Evolutionary conservation across 2,888 invertebrate genomes (phyloP).

Genomic region (Lasioglossum lativentre): DNA sequence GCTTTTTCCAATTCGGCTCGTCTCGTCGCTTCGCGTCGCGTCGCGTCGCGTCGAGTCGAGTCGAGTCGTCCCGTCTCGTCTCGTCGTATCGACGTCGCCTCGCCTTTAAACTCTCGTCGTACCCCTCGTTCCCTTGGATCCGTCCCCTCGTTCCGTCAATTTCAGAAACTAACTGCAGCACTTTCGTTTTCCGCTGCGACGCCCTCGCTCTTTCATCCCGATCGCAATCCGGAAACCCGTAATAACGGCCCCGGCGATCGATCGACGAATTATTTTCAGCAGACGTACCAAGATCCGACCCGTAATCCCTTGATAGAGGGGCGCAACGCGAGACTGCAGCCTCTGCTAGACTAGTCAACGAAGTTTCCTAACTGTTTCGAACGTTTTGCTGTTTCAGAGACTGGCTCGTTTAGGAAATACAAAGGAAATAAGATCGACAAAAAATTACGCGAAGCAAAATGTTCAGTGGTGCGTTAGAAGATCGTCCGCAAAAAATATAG

Average conservation of each 20-base stretch:
- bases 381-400: too few relatives aligned
- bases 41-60: too few relatives aligned
- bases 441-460: neutral
- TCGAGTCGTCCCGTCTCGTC: constrained; percentile 24
- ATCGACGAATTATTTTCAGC: neutral
- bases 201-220: constrained; percentile 9
- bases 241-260: neutral
- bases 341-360: neutral
- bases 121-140: neutral
- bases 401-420: neutral
- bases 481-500: neutral
- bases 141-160: neutral
- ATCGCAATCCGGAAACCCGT: constrained; percentile 10
- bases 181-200: constrained; percentile 18
- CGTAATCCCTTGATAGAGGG: neutral
- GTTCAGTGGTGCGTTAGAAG: neutral
- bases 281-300: neutral
- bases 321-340: neutral
- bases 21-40: constrained; percentile 39
- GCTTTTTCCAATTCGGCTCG: constrained; percentile 55
- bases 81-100: constrained; percentile 18
- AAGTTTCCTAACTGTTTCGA: neutral
- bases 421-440: neutral
- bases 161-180: constrained; percentile 5
- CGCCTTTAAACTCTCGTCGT: neutral